phyloP scores from a whole-genome alignment of 2,113 vertebrate genomes.

The Catharus bicknelli region DNA sequence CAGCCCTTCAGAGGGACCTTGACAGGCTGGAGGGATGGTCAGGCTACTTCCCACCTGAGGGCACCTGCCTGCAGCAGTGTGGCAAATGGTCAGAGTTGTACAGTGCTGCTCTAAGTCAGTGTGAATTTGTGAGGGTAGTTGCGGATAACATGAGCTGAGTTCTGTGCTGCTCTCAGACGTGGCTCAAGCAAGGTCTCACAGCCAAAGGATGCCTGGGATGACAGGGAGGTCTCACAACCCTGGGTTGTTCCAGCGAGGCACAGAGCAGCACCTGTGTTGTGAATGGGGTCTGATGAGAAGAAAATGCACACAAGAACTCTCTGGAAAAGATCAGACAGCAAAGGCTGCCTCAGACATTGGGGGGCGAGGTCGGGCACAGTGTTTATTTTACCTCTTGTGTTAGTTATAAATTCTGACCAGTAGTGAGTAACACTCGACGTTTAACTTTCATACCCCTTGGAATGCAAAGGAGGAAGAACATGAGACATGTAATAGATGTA shows the following conservation, averaged over 20 bases:
- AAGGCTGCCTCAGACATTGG: neutral
- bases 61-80: neutral
- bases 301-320: neutral
- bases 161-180: neutral
- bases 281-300: neutral
- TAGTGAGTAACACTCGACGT: neutral
- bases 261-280: neutral
- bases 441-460: neutral
- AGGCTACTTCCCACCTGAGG: neutral
- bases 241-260: neutral
- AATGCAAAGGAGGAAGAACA: neutral
- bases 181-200: neutral
- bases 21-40: neutral
- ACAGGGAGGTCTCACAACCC: neutral
- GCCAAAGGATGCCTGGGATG: fast-evolving
- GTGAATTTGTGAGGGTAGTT: neutral
- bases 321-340: neutral
- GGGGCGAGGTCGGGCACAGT: neutral
- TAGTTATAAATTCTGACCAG: neutral
- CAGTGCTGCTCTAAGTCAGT: neutral
- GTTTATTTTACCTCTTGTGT: neutral
- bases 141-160: too few species aligned
- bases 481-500: neutral
- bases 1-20: neutral
- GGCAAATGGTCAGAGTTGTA: neutral